Base-by-base conservation (phyloP, 2,888 invertebrate genomes). In the Cataglyphis albicans region DNA sequence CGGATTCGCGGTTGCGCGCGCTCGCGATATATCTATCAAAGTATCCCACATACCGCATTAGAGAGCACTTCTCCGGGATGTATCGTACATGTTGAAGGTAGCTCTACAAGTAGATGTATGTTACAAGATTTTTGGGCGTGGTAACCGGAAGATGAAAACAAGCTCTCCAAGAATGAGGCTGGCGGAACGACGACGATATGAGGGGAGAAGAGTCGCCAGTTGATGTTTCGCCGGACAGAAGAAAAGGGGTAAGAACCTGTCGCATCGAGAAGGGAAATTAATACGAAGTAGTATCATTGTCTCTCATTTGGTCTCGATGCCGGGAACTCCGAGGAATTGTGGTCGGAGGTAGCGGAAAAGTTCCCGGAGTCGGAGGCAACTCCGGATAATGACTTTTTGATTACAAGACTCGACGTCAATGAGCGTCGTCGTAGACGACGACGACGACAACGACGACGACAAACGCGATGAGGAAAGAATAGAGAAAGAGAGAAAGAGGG, bases 361-460 rank as follows among this genome's bases (percentile, higher is more conserved):
- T 86, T 86, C 84, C 70, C 75, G 86, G 81, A 87, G 84, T 85
- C 84, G 70, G 82, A 73, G 87, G 86, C 86, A 87, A 89, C 84
- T 82, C 75, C 73, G 86, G 91, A 90, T 93, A 93, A 93, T 92
- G 92, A 93, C 93, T 93, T 93, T 92, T 92, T 92, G 92, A 93
- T 93, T 92, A 92, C 92, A 86, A 87, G 87, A 86, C 86, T 87
- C 88, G 90, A 87, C 87, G 88, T 81, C 87, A 75, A 73, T 70
- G 81, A 70, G 38, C 74, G 72, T 83, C 75, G 81, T 81, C 81
- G 68, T 52, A 87, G 82, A 72, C 64, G 61, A 81, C 84, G 61
- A 48, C 63, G 52, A 80, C 76, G 72, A 78, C 65, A 81, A 81
- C 75, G 81, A 81, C 70, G 57, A 32, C 67, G 15, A 21, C 29